Evolutionary conservation across 2,797 vertebrate genomes (phyloP), one percentile per base, ranked within the genome.

Genomic region (Natrix natrix): DNA sequence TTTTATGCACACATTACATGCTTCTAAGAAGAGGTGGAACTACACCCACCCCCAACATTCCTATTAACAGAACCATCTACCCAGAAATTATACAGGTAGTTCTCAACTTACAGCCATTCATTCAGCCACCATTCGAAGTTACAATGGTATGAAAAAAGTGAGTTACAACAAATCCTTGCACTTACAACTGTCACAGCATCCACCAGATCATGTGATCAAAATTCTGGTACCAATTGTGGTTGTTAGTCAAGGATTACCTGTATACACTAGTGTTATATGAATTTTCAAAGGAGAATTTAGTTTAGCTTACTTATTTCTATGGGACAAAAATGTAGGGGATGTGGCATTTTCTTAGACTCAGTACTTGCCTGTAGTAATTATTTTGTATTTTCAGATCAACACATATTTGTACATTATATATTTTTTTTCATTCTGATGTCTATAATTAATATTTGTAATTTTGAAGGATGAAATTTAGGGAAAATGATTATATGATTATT

Each of bases 391-490:
- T 88, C 22, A 86, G 59, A 92, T 89, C 16, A 89, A 32, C 17
- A 32, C 20, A 61, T 52, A 10, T 78, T 63, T 61, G 7, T 87
- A 91, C 87, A 5, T n/a, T n/a, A n/a, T 63, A 90, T 37, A 83
- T 94, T 48, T 96, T 74, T 90, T 91, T 94, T 95, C 86, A 13
- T 92, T 91, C 93, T 86, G 1, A 0, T 89, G 0, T 28, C 56
- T 94, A 87, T n/a, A 89, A 95, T 61, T 94, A 88, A 56, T 55
- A 78, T 90, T 93, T 93, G 92, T 95, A 96, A 92, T 92, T 91
- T 93, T 92, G 0, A 0, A 55, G 0, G 55, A 88, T 92, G 92
- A 93, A 95, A 94, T 78, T 87, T 93, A 93, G 89, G 83, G 90
- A 90, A 94, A 63, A 90, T 87, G 17, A 78, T 91, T 0, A 0